Percentiles rank a stretch among this genome's conserved stretches.
phyloP scores from a whole-genome alignment of 2,797 vertebrate genomes.

The Platalea minor region DNA sequence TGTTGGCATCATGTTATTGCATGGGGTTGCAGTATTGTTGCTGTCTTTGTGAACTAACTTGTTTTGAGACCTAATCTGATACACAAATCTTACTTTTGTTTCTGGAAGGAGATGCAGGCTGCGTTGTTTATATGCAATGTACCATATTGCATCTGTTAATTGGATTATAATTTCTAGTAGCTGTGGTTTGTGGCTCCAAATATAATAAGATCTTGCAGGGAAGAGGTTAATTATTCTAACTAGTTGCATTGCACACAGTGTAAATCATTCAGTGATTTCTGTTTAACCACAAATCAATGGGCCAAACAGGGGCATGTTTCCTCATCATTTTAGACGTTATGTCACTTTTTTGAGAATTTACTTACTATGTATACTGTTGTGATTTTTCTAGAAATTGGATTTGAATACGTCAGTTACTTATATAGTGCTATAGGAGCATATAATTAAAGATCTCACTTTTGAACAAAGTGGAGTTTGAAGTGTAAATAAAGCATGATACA shows the following conservation, averaged over 20 bases:
- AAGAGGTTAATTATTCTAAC: background rate
- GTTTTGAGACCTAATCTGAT: background rate
- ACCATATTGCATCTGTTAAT: background rate
- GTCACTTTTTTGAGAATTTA: background rate
- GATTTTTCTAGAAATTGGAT: background rate
- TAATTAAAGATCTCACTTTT: background rate
- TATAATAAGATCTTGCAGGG: background rate
- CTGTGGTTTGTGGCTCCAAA: background rate
- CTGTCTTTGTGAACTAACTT: background rate
- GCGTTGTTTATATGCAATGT: background rate
- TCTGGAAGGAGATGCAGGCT: background rate
- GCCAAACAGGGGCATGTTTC: background rate
- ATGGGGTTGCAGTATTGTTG: background rate
- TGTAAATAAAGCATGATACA: background rate
- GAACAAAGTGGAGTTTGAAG: background rate
- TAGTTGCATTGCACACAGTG: background rate
- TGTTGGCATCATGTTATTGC: accelerated
- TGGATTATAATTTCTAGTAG: background rate
- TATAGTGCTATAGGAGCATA: background rate
- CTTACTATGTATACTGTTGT: accelerated
- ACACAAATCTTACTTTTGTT: background rate
- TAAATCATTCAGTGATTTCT: background rate
- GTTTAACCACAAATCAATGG: background rate
- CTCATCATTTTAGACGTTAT: background rate
- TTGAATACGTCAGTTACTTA: background rate